Conservation (phyloP, 1,140 invertebrate genomes). For the Pteromalus puparum region DNA sequence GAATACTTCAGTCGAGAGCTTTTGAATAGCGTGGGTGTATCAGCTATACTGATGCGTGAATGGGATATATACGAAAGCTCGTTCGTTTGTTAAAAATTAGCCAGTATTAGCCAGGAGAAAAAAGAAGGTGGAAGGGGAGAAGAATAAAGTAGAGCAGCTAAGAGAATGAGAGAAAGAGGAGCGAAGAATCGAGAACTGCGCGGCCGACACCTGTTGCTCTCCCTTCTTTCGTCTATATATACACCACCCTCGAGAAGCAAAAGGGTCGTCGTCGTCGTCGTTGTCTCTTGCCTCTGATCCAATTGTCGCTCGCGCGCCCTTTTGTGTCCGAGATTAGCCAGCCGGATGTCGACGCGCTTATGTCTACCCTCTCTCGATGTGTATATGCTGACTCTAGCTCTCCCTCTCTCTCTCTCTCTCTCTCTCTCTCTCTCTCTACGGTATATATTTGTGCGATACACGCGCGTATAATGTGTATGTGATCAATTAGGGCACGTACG, state of each 20-base stretch:
- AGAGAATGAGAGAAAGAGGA: constrained; percentile 5
- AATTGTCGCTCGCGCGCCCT: constrained; percentile 50
- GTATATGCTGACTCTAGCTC: neutral
- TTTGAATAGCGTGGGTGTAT: neutral
- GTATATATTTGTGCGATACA: neutral
- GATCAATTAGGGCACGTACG: no score
- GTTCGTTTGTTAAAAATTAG: no score
- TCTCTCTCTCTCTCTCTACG: no score
- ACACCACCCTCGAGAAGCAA: constrained; percentile 46
- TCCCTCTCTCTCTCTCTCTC: no score
- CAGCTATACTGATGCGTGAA: neutral
- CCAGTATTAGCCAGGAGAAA: neutral
- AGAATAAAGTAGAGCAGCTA: neutral
- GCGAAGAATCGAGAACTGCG: neutral
- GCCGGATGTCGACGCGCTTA: neutral
- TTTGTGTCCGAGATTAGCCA: constrained; percentile 32
- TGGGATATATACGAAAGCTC: no score
- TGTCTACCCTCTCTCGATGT: neutral
- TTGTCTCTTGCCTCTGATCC: constrained; percentile 51
- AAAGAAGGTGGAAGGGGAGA: neutral
- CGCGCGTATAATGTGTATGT: no score
- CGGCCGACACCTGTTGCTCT: neutral
- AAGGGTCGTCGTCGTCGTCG: neutral
- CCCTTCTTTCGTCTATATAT: neutral
- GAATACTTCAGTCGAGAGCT: neutral